Evolutionary conservation across 2,113 vertebrate genomes (phyloP).

Genomic region (Ciconia boyciana): DNA sequence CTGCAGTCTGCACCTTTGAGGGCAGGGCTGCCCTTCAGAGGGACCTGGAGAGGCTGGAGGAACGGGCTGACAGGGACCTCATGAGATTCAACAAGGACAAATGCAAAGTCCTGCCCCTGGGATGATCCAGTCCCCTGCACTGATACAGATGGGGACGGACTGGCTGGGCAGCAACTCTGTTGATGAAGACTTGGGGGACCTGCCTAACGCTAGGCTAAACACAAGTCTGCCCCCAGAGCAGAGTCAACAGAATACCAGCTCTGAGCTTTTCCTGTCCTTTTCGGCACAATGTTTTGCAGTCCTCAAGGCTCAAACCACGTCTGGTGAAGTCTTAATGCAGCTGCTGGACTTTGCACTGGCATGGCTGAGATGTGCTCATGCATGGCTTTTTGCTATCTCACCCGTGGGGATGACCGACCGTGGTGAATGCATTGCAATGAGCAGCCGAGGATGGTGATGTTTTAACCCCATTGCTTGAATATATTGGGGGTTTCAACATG

Average conservation of each 20-base stretch:
- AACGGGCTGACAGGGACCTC: background rate
- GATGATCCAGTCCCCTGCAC: background rate
- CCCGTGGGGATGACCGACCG: rapidly evolving
- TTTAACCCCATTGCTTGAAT: background rate
- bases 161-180: background rate
- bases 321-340: background rate
- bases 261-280: background rate
- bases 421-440: rapidly evolving
- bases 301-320: background rate
- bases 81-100: background rate
- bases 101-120: background rate
- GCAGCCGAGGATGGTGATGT: background rate
- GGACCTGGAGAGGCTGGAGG: background rate
- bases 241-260: background rate
- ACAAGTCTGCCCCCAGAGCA: background rate
- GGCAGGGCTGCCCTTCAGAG: background rate
- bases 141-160: background rate
- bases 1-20: background rate
- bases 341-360: background rate
- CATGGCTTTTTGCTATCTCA: background rate
- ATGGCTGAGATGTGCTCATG: background rate
- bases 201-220: background rate
- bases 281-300: background rate
- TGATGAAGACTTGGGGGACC: background rate
- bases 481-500: background rate